phyloP scores from a whole-genome alignment of 2,797 vertebrate species.

The Macrochelys suwanniensis region DNA sequence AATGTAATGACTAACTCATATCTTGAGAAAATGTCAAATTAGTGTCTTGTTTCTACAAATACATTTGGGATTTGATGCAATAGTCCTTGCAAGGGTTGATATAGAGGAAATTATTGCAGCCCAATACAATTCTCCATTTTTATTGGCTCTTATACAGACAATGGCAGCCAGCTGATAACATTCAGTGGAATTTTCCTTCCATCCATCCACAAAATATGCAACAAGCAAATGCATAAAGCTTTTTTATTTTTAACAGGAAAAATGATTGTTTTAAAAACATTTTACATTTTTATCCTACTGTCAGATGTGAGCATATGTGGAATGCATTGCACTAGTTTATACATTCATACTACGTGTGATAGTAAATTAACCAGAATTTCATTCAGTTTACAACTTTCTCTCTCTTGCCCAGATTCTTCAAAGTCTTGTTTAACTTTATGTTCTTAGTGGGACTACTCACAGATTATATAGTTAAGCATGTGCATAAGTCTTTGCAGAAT shows the following conservation, averaged over 20 bases:
- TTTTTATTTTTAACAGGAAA: neutral
- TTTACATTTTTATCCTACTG: neutral
- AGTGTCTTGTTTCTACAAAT: conserved; percentile 56
- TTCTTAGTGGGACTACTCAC: neutral
- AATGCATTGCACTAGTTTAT: conserved; percentile 6
- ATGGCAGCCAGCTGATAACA: conserved; percentile 74
- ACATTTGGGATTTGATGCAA: conserved; percentile 66
- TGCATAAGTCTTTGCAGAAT: neutral
- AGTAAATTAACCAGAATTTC: neutral
- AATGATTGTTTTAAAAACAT: neutral
- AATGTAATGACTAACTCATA: conserved; percentile 59
- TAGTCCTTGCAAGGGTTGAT: conserved; percentile 62
- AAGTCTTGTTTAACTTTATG: conserved; percentile 23
- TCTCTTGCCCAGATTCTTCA: neutral
- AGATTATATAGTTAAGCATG: neutral
- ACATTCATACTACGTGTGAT: neutral
- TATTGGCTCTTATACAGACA: conserved; percentile 66
- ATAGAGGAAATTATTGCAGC: conserved; percentile 69
- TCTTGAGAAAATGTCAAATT: conserved; percentile 66
- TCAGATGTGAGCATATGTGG: conserved; percentile 15
- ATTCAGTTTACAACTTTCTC: neutral
- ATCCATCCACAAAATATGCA: conserved; percentile 30
- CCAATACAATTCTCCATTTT: conserved; percentile 75
- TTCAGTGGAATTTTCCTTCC: conserved; percentile 50
- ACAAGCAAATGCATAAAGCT: neutral